phyloP scores from a whole-genome alignment of 2,888 invertebrate species.

The Cosmorhoe ocellata region DNA sequence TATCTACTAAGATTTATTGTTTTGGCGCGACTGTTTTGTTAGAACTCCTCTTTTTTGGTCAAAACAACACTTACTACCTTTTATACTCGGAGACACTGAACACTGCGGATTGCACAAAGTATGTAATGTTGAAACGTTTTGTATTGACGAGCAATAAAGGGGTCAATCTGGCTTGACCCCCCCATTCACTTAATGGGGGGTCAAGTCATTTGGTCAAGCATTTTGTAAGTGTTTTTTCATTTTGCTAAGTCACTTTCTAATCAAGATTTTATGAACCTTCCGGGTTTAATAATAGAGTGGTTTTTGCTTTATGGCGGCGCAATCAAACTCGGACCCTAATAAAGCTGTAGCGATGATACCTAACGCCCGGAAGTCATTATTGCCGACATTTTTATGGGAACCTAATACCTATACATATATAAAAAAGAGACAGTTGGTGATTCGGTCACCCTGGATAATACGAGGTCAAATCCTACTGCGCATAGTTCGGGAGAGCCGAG shows the following conservation, averaged over 20 bases:
- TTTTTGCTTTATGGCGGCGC: neutral
- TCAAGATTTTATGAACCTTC: too few species aligned
- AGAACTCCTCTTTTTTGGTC: conserved; percentile 4
- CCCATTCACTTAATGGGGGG: too few species aligned
- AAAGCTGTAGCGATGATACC: conserved; percentile 7
- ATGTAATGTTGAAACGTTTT: conserved; percentile 13
- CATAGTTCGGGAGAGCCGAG: too few species aligned
- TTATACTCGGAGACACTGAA: conserved; percentile 2
- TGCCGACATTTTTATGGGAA: conserved; percentile 5
- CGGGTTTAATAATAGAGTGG: neutral
- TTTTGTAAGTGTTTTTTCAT: too few species aligned
- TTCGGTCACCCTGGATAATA: too few species aligned
- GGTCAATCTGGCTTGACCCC: too few species aligned
- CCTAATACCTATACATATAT: neutral
- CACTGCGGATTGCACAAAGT: neutral
- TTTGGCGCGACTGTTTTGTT: conserved; percentile 2
- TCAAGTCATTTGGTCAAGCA: too few species aligned
- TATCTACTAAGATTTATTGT: conserved; percentile 39
- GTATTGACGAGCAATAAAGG: neutral
- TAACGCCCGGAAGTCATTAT: conserved; percentile 9
- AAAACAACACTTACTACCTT: conserved; percentile 52
- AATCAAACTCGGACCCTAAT: conserved; percentile 13
- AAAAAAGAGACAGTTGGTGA: too few species aligned
- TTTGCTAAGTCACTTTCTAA: too few species aligned
- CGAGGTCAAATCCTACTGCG: too few species aligned